phyloP scores from a whole-genome alignment of 2,888 invertebrate genomes.

The Drosophila falleni region DNA sequence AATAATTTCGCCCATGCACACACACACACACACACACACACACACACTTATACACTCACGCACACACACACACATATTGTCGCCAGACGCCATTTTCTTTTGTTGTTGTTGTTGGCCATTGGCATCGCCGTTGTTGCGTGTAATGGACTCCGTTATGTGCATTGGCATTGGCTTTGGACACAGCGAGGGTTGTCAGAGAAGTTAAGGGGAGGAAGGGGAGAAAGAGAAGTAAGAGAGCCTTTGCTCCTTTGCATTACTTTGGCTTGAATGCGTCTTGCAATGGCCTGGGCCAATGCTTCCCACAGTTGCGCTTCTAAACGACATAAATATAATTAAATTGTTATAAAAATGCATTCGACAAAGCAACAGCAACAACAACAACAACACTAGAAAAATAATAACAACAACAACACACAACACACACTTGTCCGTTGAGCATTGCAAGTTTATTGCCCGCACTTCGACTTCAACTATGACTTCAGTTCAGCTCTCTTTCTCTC shows the following conservation, averaged over 20 bases:
- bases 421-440: constrained; percentile 41
- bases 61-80: constrained; percentile 53
- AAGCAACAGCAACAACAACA: constrained; percentile 16
- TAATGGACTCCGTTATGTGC: constrained; percentile 75
- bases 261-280: constrained; percentile 59
- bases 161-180: constrained; percentile 59
- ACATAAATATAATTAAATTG: constrained; percentile 78
- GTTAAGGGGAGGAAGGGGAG: not conserved
- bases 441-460: constrained; percentile 45
- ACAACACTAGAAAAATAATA: constrained; percentile 1
- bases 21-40: constrained; percentile 17
- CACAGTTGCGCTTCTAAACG: constrained; percentile 40
- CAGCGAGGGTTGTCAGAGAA: constrained; percentile 7
- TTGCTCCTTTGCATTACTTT: constrained; percentile 65
- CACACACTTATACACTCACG: not conserved
- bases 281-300: constrained; percentile 28
- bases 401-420: constrained; percentile 15
- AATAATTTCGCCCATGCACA: constrained; percentile 63
- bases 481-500: too few relatives aligned
- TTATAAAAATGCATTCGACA: constrained; percentile 76
- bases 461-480: constrained; percentile 9
- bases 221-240: not conserved
- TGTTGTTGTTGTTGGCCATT: constrained; percentile 35
- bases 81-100: constrained; percentile 71
- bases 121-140: constrained; percentile 61